Conservation (phyloP, 2,113 vertebrate genomes). For the Setophaga kirtlandii region DNA sequence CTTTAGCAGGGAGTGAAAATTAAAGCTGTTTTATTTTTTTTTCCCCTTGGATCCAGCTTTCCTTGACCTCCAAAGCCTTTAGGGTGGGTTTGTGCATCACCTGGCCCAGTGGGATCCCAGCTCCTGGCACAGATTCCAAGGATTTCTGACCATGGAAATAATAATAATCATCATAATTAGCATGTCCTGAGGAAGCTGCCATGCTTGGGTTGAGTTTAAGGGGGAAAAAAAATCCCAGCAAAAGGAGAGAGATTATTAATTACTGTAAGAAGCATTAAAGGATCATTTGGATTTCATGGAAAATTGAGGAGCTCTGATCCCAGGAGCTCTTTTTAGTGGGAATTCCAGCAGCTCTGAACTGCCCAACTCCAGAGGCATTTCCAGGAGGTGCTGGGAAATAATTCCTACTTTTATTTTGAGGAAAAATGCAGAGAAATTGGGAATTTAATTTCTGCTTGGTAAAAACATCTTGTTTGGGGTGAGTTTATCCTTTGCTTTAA, state of each 20-base stretch:
- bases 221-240: background rate
- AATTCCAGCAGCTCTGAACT: background rate
- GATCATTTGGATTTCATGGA: background rate
- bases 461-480: too few relatives aligned
- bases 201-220: background rate
- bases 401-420: accelerated
- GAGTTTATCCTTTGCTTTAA: too few relatives aligned
- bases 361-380: background rate
- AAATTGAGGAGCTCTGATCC: background rate
- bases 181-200: background rate
- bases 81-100: background rate
- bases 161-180: background rate
- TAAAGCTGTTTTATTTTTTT: background rate
- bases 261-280: background rate
- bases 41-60: background rate
- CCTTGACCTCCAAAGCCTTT: background rate
- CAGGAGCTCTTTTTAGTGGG: accelerated
- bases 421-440: background rate
- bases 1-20: background rate
- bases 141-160: background rate
- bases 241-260: background rate
- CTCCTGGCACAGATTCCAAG: background rate
- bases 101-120: background rate
- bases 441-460: background rate
- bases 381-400: too few relatives aligned